Evolutionary conservation across 2,797 vertebrate species (phyloP), one percentile per base, ranked within the genome.

Genomic region (Babyrousa celebensis): DNA sequence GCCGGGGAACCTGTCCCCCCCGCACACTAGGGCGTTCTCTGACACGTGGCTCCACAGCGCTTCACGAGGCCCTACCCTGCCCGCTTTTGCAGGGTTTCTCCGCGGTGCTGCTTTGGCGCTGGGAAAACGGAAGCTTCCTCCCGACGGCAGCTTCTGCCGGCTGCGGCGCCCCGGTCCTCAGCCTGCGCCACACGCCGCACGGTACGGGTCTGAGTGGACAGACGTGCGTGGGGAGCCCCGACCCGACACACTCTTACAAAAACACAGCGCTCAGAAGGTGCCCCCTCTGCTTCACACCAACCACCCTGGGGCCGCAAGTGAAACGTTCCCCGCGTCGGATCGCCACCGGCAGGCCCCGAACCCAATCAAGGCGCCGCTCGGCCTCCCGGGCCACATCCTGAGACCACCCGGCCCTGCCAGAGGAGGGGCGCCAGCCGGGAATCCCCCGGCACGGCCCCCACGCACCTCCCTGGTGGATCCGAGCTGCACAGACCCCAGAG

Each of bases 401-500:
- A 32, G n/a, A 58, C 20, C 77, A 5, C 8, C n/a, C n/a, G 77
- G n/a, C 7, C 77, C 77, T 6, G 9, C 54, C 5, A 4, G 54
- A n/a, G 0, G n/a, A n/a, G 32, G 67, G 11, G 14, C n/a, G n/a
- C n/a, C 67, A 11, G n/a, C n/a, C 67, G 1, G n/a, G 29, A 32
- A 3, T 4, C n/a, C 75, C 21, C 4, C 29, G 3, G 6, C 3
- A 21, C 17, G 12, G 54, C 20, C 54, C 54, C 3, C 54, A 3
- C 20, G 3, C 27, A 25, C 3, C 20, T 58, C n/a, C 16, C 20
- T 8, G 6, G 2, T 3, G 0, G 6, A 2, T 1, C 1, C 1
- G 0, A 12, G 11, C 12, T 12, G 43, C 9, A 48, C 6, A 48
- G 7, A 58, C 12, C 20, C 54, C 12, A 0, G 17, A 4, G 3